Percentiles rank a stretch among this genome's conserved stretches.
These are phyloP conservation scores for Eufriesea mexicana DNA, from an alignment of 1,140 invertebrate species.

Conservation along the genomic window DNA sequence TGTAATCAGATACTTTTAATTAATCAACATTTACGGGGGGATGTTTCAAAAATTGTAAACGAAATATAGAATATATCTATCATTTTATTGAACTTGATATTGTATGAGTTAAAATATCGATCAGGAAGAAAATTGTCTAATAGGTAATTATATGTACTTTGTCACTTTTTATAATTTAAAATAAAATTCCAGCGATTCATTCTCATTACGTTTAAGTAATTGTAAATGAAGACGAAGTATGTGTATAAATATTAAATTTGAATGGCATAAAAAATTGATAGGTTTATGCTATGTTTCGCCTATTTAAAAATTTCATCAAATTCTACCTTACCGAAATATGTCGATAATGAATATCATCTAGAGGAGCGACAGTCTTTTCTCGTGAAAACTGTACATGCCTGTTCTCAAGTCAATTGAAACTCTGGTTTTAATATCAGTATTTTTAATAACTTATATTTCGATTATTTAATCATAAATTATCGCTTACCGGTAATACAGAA, in stretches of 20 bases:
- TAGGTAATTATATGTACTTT: too few species aligned
- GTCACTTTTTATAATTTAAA: too few species aligned
- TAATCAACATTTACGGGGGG: neutral
- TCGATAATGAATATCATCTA: constrained; percentile 60
- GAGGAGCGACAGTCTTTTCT: neutral
- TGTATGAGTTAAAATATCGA: too few species aligned
- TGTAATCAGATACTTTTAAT: neutral
- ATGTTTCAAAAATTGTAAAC: neutral
- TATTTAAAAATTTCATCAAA: neutral
- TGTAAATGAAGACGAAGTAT: too few species aligned
- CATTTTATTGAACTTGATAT: too few species aligned
- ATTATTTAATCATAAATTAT: neutral
- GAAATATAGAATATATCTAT: too few species aligned
- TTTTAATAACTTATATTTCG: neutral
- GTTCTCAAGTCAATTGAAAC: constrained; percentile 25
- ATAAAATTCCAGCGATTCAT: too few species aligned
- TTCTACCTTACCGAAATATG: constrained; percentile 57
- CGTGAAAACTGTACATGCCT: constrained; percentile 63
- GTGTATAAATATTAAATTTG: too few species aligned
- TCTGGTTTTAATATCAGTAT: neutral
- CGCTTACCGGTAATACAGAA: constrained; percentile 82
- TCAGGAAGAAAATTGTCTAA: too few species aligned
- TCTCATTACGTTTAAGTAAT: too few species aligned
- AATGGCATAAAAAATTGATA: too few species aligned
- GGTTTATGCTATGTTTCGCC: too few species aligned